Evolutionary conservation across 2,113 vertebrate species (phyloP), one percentile per base, ranked within the genome.

Genomic region (Plestiodon gilberti): DNA sequence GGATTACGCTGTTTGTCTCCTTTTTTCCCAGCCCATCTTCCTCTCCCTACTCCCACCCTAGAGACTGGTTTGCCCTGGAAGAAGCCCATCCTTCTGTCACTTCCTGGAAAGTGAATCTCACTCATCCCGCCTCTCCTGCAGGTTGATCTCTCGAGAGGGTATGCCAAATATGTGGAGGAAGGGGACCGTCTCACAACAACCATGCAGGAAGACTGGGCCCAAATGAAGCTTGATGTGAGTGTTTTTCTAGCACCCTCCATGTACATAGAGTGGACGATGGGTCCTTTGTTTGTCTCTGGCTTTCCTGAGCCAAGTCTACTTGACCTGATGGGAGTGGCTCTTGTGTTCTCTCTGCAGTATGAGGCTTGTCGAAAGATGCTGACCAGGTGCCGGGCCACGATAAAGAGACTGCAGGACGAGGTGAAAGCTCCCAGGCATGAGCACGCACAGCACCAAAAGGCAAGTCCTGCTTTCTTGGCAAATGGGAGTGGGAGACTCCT

Each of bases 201-300:
- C 89, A 95, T 96, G n/a, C 91, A 90, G 10, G 90, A 96, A 15
- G 97, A 97, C 55, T 97, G 97, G 81, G 90, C 88, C n/a, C 92
- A 89, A 69, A 89, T 98, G 91, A 92, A 91, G 33, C 87, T 90
- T 13, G 96, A 98, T 87, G 98, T 98, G 92, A 52, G 90, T 92
- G 78, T 85, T 48, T 48, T 48, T 48, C 4, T 48, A 8, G 43
- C 43, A 48, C 43, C 43, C 4, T 48, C 4, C 4, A 48, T 48
- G 8, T 48, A 48, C 43, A 48, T 48, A 48, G 43, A 48, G 43
- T 48, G 43, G 8, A 48, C n/a, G 43, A 48, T 8, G 4, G 8
- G 8, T 48, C 43, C 43, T 8, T 48, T 48, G 43, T 5, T 48
- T 48, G 62, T 81, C 71, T 82, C 55, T 33, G 40, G 11, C 3